These are phyloP conservation scores for Isurus oxyrinchus DNA, from an alignment of 2,113 vertebrate species.

Conservation along the genomic window DNA sequence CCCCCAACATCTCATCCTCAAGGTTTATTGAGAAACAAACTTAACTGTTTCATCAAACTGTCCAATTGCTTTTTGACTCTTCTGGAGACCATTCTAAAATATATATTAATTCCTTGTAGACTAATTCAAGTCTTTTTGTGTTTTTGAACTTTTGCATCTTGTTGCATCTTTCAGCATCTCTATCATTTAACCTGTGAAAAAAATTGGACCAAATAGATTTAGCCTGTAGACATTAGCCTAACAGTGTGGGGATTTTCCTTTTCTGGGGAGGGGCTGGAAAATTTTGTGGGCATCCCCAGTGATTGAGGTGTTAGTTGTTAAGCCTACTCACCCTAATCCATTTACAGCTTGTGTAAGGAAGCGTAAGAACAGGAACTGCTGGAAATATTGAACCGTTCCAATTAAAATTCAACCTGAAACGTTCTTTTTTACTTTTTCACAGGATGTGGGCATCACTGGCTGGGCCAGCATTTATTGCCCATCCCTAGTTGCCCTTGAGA, in stretches of 20 bases:
- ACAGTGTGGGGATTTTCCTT: neutral
- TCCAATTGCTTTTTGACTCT: neutral
- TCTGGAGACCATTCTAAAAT: neutral
- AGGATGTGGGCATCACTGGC: too few relatives aligned
- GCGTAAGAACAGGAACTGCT: neutral
- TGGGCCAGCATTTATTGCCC: too few relatives aligned
- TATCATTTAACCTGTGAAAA: neutral
- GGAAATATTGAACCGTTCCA: neutral
- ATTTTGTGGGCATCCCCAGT: neutral
- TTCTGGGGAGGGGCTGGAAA: neutral
- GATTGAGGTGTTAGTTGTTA: neutral
- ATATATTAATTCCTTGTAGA: neutral
- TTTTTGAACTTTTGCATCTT: neutral
- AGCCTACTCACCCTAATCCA: neutral
- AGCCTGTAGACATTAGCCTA: neutral
- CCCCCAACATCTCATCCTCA: neutral
- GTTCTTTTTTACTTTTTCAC: neutral
- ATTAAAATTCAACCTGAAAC: neutral
- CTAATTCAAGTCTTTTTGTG: neutral
- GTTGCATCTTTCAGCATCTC: neutral
- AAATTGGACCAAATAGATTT: neutral
- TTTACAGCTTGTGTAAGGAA: neutral
- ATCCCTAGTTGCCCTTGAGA: too few relatives aligned
- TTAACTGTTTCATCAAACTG: neutral
- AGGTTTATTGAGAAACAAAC: neutral